These are phyloP conservation scores for Rhinichthys klamathensis DNA, from an alignment of 2,113 vertebrate species.

Conservation along the genomic window DNA sequence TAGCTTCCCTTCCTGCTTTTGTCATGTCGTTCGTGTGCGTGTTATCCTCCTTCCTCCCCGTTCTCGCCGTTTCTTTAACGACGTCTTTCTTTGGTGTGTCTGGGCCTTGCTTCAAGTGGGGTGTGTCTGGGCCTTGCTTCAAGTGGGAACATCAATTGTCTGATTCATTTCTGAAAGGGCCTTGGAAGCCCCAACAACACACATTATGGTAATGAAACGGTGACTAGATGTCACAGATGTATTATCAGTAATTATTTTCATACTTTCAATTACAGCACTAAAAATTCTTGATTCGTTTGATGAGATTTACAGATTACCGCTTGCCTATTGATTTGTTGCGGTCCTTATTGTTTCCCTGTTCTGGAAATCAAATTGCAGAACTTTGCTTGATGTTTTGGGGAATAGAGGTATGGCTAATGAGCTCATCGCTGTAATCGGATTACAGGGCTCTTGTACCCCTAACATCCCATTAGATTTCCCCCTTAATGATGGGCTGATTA, in stretches of 20 bases:
- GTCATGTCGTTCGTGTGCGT: not conserved
- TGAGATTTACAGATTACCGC: slow-evolving; percentile 18
- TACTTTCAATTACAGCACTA: slow-evolving; percentile 34
- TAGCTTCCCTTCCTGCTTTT: not conserved
- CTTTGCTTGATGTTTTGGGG: slow-evolving; percentile 42
- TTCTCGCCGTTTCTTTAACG: not conserved
- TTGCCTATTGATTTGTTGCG: slow-evolving; percentile 43
- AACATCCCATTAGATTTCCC: slow-evolving; percentile 51
- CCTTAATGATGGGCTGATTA: slow-evolving; percentile 50
- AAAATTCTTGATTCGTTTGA: slow-evolving; percentile 7
- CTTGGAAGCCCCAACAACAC: slow-evolving; percentile 18
- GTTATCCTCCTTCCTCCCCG: not conserved
- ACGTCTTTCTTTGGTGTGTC: not conserved
- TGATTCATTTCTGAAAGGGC: slow-evolving; percentile 19
- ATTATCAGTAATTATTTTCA: slow-evolving; percentile 26
- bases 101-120: not conserved
- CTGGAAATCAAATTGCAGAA: slow-evolving; percentile 20
- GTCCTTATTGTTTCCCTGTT: not conserved
- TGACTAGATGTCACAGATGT: slow-evolving; percentile 39
- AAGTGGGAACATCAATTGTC: slow-evolving; percentile 11
- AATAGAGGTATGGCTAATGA: slow-evolving; percentile 53
- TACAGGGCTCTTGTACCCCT: slow-evolving; percentile 49
- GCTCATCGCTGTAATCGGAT: slow-evolving; percentile 54
- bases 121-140: not conserved
- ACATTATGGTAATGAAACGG: slow-evolving; percentile 47